Conservation (phyloP, 2,888 invertebrate genomes). For the Beris chalybata region DNA sequence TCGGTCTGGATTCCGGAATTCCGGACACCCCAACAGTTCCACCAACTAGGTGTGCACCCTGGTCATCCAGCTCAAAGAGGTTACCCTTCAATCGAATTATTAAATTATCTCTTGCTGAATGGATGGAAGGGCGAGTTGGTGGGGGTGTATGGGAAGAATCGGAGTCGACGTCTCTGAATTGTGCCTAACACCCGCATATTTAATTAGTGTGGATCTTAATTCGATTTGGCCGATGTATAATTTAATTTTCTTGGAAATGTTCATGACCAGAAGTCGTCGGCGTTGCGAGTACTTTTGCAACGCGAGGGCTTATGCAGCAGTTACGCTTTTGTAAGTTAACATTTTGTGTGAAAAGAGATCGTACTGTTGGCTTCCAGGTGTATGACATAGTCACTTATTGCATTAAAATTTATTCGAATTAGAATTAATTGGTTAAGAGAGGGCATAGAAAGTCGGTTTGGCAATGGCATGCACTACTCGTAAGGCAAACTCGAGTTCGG, state of each 20-base stretch:
- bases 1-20: background rate
- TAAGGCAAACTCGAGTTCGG: too few species aligned
- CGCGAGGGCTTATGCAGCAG: too few species aligned
- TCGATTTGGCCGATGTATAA: constrained; percentile 31
- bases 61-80: background rate
- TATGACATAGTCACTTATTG: constrained; percentile 16
- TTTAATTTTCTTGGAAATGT: constrained; percentile 28
- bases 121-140: background rate
- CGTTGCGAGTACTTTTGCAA: too few species aligned
- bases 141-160: background rate
- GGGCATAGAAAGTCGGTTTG: too few species aligned
- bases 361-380: too few species aligned
- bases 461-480: too few species aligned
- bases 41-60: background rate
- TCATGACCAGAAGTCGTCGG: constrained; percentile 19
- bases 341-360: background rate
- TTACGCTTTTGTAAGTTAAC: constrained; percentile 12
- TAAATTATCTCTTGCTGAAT: constrained; percentile 23
- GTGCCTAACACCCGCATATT: constrained; percentile 21
- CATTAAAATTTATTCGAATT: constrained; percentile 13
- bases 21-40: background rate
- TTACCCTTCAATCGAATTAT: constrained; percentile 16
- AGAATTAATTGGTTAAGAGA: too few species aligned
- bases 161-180: background rate
- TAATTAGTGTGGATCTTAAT: constrained; percentile 34